Base-by-base conservation (phyloP, 2,113 vertebrate species). In the Hippocampus barbouri region DNA sequence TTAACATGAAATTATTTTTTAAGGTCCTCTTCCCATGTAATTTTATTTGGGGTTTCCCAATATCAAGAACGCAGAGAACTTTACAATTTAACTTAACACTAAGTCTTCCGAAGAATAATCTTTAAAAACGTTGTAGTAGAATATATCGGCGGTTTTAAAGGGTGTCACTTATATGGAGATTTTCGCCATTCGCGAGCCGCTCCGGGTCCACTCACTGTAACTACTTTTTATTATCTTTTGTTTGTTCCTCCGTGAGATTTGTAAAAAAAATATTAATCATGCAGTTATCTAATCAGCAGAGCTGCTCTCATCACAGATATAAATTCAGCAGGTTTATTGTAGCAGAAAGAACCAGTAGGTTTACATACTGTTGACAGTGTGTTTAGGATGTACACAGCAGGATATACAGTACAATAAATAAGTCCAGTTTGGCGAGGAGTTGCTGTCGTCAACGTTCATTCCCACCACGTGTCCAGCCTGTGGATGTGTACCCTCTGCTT, bases 401-500 rank as follows among this genome's bases (percentile, higher is more conserved):
- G 79, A 68, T 25, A 47, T 16, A 47, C 64, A 80, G 80, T 74
- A 74, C 79, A 85, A 87, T 87, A 89, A 87, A 90, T 87, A 80
- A 88, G 74, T 77, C 88, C 78, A 89, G 76, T 80, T 80, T 66
- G 57, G 72, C 81, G 76, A 70, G 59, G 5, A 47, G 73, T 27
- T 6, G 25, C 14, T 23, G 5, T 9, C n/a, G 40, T 23, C 25
- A 25, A 53, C 47, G 61, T 61, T 89, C 70, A 92, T 84, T 91
- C 91, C 91, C 92, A 93, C 89, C 92, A 91, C 4, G 92, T 84
- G 62, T 94, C 94, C 74, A 94, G 91, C 60, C 92, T 74, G 34
- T 93, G 88, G 11, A 94, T 91, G 1, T 93, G 86, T 23, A 94
- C 92, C 43, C 92, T 91, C 85, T 94, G 93, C 71, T 94, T 95